Percentiles rank a stretch among this genome's conserved stretches.
phyloP scores from a whole-genome alignment of 2,113 vertebrate species.

The Talpa occidentalis region DNA sequence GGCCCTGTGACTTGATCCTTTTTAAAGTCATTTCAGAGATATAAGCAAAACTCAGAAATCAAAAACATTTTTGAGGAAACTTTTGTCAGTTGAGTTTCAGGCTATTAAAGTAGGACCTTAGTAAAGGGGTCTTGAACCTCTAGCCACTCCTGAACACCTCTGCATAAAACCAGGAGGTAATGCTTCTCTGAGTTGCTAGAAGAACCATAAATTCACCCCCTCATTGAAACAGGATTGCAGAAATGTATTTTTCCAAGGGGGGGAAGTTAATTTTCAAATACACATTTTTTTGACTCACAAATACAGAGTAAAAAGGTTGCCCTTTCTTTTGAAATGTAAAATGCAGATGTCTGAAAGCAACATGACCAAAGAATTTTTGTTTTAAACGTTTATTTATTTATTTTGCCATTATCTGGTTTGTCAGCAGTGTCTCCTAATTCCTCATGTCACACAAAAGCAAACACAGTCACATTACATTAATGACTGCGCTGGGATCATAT shows the following conservation, averaged over 20 bases:
- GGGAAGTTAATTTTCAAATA: conserved; percentile 41
- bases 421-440: conserved; percentile 90
- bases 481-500: conserved; percentile 84
- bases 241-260: background rate
- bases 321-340: conserved; percentile 70
- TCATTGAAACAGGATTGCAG: background rate
- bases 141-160: background rate
- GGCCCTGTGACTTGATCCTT: background rate
- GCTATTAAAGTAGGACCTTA: background rate
- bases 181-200: background rate
- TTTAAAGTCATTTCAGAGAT: background rate
- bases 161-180: background rate
- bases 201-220: background rate
- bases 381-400: conserved; percentile 94
- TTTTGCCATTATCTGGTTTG: conserved; percentile 89
- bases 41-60: background rate
- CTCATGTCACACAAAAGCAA: conserved; percentile 96
- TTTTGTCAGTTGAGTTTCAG: background rate
- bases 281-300: background rate
- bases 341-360: conserved; percentile 81
- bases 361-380: conserved; percentile 82
- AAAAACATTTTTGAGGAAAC: background rate
- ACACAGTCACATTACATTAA: conserved; percentile 88
- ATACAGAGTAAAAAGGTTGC: background rate
- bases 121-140: background rate